phyloP scores from a whole-genome alignment of 2,113 vertebrate genomes.

The Heterotis niloticus region DNA sequence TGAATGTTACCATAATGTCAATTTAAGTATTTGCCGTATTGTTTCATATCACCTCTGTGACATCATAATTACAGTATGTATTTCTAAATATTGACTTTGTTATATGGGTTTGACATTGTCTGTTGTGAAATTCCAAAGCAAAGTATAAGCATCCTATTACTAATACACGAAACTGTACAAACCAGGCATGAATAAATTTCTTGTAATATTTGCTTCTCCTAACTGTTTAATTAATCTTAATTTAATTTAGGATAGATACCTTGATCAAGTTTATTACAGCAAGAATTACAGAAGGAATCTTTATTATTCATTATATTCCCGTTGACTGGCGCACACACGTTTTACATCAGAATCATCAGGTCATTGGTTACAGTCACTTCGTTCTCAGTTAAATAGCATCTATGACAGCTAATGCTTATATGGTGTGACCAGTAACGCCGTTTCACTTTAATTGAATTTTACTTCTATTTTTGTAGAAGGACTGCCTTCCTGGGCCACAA shows the following conservation, averaged over 20 bases:
- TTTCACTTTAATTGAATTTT: too few relatives aligned
- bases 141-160: background rate
- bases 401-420: too few relatives aligned
- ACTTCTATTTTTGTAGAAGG: too few relatives aligned
- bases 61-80: background rate
- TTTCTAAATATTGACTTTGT: background rate
- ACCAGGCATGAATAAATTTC: conserved; percentile 29
- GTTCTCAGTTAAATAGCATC: too few relatives aligned
- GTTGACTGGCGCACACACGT: too few relatives aligned
- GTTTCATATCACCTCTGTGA: conserved; percentile 15
- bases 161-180: conserved; percentile 10
- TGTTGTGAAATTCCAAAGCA: background rate
- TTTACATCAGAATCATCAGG: too few relatives aligned
- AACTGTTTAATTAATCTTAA: background rate
- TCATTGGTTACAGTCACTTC: too few relatives aligned
- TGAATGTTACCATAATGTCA: conserved; percentile 42
- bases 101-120: background rate
- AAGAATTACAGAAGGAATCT: too few relatives aligned
- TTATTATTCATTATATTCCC: too few relatives aligned
- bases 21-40: conserved; percentile 18
- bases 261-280: background rate
- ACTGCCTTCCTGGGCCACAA: too few relatives aligned
- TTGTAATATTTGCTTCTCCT: background rate
- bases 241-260: background rate
- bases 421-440: too few relatives aligned